Evolutionary conservation across 2,888 invertebrate species (phyloP).

Genomic region (Caenorhabditis japonica): DNA sequence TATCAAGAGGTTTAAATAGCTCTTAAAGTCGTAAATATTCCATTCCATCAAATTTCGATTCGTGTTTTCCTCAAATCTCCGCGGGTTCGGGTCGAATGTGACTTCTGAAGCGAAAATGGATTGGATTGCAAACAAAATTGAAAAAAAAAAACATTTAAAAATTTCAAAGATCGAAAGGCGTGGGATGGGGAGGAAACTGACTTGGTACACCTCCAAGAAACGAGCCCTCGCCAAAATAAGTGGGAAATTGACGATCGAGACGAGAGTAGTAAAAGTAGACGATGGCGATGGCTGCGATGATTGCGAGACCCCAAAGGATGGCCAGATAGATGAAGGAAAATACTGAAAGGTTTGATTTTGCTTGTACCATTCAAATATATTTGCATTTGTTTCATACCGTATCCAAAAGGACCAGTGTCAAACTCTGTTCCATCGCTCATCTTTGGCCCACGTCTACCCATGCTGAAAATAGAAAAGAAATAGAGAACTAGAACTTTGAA

Average conservation of each 20-base stretch:
- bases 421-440: conserved; percentile 57
- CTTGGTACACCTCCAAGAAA: conserved; percentile 54
- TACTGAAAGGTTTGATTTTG: conserved; percentile 20
- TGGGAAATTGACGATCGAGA: conserved; percentile 39
- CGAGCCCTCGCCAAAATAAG: conserved; percentile 52
- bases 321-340: conserved; percentile 50
- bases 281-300: conserved; percentile 27
- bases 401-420: conserved; percentile 51
- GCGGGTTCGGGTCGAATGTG: conserved; percentile 56
- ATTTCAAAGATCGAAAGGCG: background rate
- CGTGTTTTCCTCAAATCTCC: conserved; percentile 31
- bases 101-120: conserved; percentile 19
- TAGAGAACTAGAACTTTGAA: background rate
- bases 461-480: no score
- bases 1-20: conserved; percentile 49
- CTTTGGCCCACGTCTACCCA: conserved; percentile 39
- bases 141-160: background rate
- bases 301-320: conserved; percentile 47
- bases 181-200: conserved; percentile 15
- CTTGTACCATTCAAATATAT: background rate
- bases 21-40: conserved; percentile 42
- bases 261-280: conserved; percentile 37
- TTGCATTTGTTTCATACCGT: conserved; percentile 15
- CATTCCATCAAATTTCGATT: conserved; percentile 43
- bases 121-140: conserved; percentile 1